phyloP scores from a whole-genome alignment of 2,888 invertebrate species.

The Tenthredo livida region DNA sequence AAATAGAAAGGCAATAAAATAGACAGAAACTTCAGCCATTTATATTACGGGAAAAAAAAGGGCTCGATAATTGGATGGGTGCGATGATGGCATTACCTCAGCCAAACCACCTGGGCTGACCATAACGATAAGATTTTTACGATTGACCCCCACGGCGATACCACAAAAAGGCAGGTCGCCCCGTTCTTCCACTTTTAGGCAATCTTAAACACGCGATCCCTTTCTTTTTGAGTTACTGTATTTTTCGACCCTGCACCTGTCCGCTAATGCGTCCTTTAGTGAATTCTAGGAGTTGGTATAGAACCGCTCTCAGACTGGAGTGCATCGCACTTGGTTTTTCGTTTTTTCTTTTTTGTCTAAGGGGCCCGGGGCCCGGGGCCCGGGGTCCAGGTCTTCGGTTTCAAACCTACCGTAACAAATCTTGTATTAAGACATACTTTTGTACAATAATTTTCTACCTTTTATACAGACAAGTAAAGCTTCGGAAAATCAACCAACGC shows the following conservation, averaged over 20 bases:
- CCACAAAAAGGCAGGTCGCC: background rate
- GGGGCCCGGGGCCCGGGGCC: background rate
- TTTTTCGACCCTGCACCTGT: conserved; percentile 50
- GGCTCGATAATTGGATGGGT: conserved; percentile 27
- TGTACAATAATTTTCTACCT: background rate
- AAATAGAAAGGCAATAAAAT: conserved; percentile 15
- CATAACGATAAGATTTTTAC: conserved; percentile 6
- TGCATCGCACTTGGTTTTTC: background rate
- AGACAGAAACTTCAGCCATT: background rate
- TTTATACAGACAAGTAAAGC: background rate
- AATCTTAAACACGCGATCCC: conserved; percentile 42
- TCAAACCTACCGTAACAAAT: background rate
- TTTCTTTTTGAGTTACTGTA: conserved; percentile 50
- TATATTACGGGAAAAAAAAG: background rate
- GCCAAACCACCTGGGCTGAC: conserved; percentile 8
- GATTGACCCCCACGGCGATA: conserved; percentile 15
- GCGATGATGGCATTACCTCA: background rate
- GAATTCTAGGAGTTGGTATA: conserved; percentile 18
- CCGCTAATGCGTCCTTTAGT: conserved; percentile 50
- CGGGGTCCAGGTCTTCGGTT: background rate
- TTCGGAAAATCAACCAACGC: background rate
- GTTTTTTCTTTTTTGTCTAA: background rate
- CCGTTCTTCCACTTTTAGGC: conserved; percentile 2
- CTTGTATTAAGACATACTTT: background rate
- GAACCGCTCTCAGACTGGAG: background rate